phyloP scores from a whole-genome alignment of 2,113 vertebrate species.

The Felis chaus region DNA sequence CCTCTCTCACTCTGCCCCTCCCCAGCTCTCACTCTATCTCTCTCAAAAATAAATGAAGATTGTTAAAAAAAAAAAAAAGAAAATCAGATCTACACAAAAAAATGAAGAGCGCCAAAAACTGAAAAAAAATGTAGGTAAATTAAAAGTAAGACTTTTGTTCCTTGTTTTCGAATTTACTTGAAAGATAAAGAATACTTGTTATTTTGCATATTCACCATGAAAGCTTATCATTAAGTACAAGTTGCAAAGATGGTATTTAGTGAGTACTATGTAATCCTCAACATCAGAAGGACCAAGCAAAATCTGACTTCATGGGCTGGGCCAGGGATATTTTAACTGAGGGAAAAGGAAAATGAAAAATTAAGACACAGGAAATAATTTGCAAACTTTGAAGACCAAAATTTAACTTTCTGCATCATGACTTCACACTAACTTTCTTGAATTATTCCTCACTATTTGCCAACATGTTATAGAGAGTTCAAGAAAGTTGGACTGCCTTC shows the following conservation, averaged over 20 bases:
- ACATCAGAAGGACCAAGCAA: not conserved
- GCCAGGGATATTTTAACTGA: not conserved
- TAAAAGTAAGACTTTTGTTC: not conserved
- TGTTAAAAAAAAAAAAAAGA: not conserved
- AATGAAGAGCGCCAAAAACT: not conserved
- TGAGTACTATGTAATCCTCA: not conserved
- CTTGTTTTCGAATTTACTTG: not conserved
- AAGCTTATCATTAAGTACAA: not conserved
- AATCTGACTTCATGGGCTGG: not conserved
- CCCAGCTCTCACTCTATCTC: no score
- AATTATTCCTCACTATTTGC: not conserved
- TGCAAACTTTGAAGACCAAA: not conserved
- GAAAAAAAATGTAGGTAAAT: not conserved
- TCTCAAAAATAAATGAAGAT: no score
- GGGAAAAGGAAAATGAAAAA: not conserved
- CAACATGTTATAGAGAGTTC: not conserved
- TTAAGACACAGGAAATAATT: not conserved
- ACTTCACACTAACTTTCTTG: not conserved
- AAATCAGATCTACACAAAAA: not conserved
- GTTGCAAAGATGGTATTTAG: not conserved
- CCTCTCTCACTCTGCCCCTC: not conserved
- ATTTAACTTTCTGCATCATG: not conserved
- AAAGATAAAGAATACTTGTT: not conserved
- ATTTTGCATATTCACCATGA: not conserved
- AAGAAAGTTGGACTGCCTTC: not conserved